Evolutionary conservation across 2,888 invertebrate genomes (phyloP).

Genomic region (Notocelia uddmanniana): DNA sequence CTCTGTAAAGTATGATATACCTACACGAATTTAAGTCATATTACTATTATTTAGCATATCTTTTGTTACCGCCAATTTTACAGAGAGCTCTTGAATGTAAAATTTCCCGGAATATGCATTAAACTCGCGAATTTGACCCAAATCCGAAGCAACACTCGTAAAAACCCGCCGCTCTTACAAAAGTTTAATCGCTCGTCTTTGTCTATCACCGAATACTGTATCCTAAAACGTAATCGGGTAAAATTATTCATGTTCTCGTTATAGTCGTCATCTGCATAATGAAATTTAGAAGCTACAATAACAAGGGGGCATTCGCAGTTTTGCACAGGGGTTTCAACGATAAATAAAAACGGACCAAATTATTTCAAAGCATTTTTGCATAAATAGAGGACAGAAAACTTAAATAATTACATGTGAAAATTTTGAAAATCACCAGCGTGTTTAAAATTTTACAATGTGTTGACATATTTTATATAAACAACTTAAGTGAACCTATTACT

Average conservation of each 20-base stretch:
- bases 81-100: constrained; percentile 2
- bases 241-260: constrained; percentile 64
- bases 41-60: neutral
- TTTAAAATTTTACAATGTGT: neutral
- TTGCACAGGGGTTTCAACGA: constrained; percentile 29
- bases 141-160: neutral
- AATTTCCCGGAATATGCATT: constrained; percentile 7
- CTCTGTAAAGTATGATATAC: neutral
- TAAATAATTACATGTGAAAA: neutral
- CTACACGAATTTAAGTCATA: neutral
- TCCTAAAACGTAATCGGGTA: constrained; percentile 53
- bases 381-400: neutral
- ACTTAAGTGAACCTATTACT: neutral
- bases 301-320: constrained; percentile 35
- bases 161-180: constrained; percentile 12
- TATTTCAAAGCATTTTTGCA: neutral
- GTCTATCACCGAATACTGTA: constrained; percentile 23
- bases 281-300: constrained; percentile 47
- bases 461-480: neutral
- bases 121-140: constrained; percentile 21
- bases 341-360: constrained; percentile 21
- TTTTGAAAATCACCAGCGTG: neutral
- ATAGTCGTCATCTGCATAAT: constrained; percentile 75
- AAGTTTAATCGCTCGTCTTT: constrained; percentile 20
- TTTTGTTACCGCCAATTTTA: constrained; percentile 7